Evolutionary conservation across 2,888 invertebrate genomes (phyloP), one percentile per base, ranked within the genome.

Genomic region (Nipponacmea schrenckii): DNA sequence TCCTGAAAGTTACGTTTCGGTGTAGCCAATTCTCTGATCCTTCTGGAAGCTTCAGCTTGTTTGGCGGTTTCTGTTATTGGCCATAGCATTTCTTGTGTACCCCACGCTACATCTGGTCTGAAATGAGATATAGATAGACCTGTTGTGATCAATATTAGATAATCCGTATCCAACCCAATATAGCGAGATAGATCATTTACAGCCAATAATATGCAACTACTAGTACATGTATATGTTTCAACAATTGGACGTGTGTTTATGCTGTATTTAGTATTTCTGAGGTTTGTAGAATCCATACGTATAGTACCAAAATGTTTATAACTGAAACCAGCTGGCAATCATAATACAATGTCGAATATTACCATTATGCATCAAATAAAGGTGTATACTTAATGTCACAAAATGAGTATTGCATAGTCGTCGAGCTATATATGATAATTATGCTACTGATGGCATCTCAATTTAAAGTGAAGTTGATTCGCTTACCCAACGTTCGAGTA

Each of bases 31-130:
- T 72, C 67, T 31, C 70, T 64, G 1, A 84, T 75, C 50, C 85
- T 71, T 10, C 78, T 77, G 1, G 78, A 78, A 4, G 84, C 75
- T 14, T 71, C 70, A 8, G 82, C 81, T 10, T 74, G 75, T 66
- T 75, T 68, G 14, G 83, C 80, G 10, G 78, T 77, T 31, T 74
- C 72, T 46, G 75, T 79, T 15, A 84, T 74, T 10, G 83, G 84
- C 82, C 82, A 81, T 12, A 85, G 72, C 80, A 81, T 82, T 26
- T 84, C 82, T 70, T 85, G 85, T 24, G 83, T 84, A 0, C 85
- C 84, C 85, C 85, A 85, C 77, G 76, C 78, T 63, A 84, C 77
- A 72, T 79, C 77, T 27, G 84, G 85, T 17, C 84, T 83, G 69
- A 44, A 73, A 72, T 64, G 3, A 45, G 31, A 69, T 14, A 68